Evolutionary conservation across 2,797 vertebrate genomes (phyloP).

Genomic region (Phrynocephalus vlangalii): DNA sequence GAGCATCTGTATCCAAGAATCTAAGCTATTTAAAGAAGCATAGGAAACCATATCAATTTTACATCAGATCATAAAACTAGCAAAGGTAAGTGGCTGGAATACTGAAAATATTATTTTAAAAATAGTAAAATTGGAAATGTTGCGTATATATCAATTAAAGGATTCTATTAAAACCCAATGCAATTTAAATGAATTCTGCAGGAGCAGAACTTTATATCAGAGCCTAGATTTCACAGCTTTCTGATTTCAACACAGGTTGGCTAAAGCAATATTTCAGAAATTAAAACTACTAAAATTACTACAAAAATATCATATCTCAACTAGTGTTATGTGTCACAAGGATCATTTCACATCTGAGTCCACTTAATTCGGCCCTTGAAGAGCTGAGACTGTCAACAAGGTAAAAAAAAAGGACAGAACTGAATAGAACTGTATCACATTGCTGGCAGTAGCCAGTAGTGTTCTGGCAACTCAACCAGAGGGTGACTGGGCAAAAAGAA

Average conservation of each 20-base stretch:
- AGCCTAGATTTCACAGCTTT: background rate
- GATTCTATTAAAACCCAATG: background rate
- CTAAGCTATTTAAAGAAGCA: background rate
- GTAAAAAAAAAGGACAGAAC: background rate
- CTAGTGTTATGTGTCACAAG: background rate
- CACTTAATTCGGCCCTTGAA: background rate
- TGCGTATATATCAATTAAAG: background rate
- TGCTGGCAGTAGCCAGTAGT: background rate
- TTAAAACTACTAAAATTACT: background rate
- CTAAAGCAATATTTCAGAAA: background rate
- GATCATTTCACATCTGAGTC: background rate
- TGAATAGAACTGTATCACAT: background rate
- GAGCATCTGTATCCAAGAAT: background rate
- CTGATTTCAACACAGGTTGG: background rate
- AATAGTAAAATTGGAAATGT: background rate
- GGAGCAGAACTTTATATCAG: background rate
- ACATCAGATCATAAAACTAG: background rate
- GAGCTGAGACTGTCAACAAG: background rate
- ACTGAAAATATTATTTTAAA: background rate
- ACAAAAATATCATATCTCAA: background rate
- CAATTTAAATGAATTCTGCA: background rate
- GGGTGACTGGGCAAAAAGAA: background rate
- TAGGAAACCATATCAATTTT: conserved; percentile 1
- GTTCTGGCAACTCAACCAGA: background rate
- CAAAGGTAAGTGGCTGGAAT: background rate